phyloP scores from a whole-genome alignment of 1,140 invertebrate species.

The Glossosoma conforme region DNA sequence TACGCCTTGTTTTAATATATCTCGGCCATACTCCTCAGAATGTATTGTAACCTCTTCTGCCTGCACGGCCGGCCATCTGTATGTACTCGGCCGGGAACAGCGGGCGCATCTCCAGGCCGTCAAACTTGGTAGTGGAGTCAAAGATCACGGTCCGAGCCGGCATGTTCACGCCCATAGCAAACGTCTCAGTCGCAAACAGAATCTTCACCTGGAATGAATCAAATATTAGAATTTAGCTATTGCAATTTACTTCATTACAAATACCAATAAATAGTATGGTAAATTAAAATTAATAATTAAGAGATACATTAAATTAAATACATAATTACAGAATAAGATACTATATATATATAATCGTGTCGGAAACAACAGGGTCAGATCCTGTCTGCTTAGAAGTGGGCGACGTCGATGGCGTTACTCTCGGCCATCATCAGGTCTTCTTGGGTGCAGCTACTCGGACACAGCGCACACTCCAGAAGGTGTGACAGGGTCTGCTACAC shows the following conservation, averaged over 20 bases:
- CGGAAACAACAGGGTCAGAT: too few relatives aligned
- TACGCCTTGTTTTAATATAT: too few relatives aligned
- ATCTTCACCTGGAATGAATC: constrained; percentile 62
- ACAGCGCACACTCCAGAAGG: too few relatives aligned
- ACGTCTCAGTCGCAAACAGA: constrained; percentile 97
- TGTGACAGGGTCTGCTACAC: too few relatives aligned
- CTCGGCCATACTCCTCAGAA: too few relatives aligned
- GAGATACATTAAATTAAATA: too few relatives aligned
- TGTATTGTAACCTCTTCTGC: constrained; percentile 86
- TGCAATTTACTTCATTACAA: background rate
- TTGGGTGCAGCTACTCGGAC: too few relatives aligned
- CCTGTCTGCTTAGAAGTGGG: too few relatives aligned
- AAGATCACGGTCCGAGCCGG: constrained; percentile 96
- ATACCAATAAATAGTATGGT: background rate
- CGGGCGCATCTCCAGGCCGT: constrained; percentile 72
- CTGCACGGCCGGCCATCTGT: constrained; percentile 97
- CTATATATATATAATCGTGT: too few relatives aligned
- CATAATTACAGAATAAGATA: too few relatives aligned
- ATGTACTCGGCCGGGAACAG: constrained; percentile 90
- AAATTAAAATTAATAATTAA: background rate
- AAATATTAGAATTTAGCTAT: constrained; percentile 18
- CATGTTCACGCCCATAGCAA: constrained; percentile 99
- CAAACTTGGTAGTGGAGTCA: constrained; percentile 86
- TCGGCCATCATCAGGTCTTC: too few relatives aligned
- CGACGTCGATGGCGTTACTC: too few relatives aligned